Conservation (phyloP, 2,113 vertebrate genomes). For the Oncorhynchus mykiss region DNA sequence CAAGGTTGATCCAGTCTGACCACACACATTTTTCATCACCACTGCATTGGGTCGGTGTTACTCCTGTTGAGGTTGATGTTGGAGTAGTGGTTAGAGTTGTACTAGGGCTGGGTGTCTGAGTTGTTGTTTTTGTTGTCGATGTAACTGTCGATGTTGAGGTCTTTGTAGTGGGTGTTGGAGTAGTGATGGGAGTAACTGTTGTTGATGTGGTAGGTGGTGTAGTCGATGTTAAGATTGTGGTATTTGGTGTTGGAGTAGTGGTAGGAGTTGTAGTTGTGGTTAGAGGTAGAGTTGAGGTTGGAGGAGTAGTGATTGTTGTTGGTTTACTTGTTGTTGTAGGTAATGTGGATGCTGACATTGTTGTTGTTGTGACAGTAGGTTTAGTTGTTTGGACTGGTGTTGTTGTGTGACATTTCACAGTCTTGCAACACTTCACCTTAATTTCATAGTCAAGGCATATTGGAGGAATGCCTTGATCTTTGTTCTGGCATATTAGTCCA, state of each 20-base stretch:
- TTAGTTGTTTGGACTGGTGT: neutral
- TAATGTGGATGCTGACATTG: neutral
- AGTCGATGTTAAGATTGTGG: neutral
- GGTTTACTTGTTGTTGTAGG: neutral
- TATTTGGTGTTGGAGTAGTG: neutral
- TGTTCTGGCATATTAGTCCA: slow-evolving; percentile 70
- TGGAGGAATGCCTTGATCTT: slow-evolving; percentile 49
- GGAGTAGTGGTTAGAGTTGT: neutral
- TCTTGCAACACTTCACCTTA: slow-evolving; percentile 53
- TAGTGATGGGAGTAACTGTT: neutral
- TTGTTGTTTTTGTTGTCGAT: no score
- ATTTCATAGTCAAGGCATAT: slow-evolving; percentile 68
- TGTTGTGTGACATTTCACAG: slow-evolving; percentile 19
- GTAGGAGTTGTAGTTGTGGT: neutral
- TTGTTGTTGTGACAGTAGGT: neutral
- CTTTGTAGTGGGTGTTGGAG: neutral
- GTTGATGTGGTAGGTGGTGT: no score
- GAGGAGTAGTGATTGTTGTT: neutral
- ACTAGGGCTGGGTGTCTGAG: neutral
- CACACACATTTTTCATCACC: no score
- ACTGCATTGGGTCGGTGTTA: no score
- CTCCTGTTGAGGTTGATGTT: slow-evolving; percentile 22
- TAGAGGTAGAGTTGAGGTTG: neutral
- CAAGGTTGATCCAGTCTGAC: no score
- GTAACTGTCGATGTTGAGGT: neutral